Percentiles rank a stretch among this genome's conserved stretches.
phyloP scores from a whole-genome alignment of 1,140 invertebrate genomes.

The Saxidomus purpurata region DNA sequence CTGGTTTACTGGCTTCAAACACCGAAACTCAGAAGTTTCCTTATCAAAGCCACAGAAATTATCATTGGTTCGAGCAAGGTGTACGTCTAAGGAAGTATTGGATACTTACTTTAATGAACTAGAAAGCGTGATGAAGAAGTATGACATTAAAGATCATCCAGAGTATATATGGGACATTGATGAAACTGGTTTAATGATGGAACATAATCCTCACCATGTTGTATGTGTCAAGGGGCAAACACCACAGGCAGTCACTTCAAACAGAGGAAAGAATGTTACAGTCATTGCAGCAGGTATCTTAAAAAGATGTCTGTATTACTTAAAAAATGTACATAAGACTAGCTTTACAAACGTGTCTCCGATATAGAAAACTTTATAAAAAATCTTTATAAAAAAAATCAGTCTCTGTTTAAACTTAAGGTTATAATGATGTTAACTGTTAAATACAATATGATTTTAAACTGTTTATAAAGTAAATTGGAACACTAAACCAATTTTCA shows the following conservation, averaged over 20 bases:
- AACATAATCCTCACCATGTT: constrained; percentile 36
- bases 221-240: constrained; percentile 26
- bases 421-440: too few species aligned
- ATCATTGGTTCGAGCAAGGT: constrained; percentile 82
- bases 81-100: constrained; percentile 35
- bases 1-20: constrained; percentile 45
- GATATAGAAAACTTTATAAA: too few species aligned
- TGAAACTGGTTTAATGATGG: constrained; percentile 60
- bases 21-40: constrained; percentile 90
- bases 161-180: constrained; percentile 65
- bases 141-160: constrained; percentile 31
- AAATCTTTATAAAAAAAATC: too few species aligned
- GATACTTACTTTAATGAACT: constrained; percentile 79
- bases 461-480: too few species aligned
- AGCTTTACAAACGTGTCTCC: too few species aligned
- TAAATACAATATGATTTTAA: too few species aligned
- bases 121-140: constrained; percentile 2
- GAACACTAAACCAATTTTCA: background rate
- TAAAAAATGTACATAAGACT: too few species aligned
- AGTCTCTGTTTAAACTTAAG: too few species aligned
- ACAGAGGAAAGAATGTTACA: constrained; percentile 86
- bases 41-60: constrained; percentile 94
- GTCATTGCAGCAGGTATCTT: constrained; percentile 47
- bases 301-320: too few species aligned
- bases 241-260: constrained; percentile 54